phyloP scores from a whole-genome alignment of 2,888 invertebrate species.

The Leptopilina drosophilae region DNA sequence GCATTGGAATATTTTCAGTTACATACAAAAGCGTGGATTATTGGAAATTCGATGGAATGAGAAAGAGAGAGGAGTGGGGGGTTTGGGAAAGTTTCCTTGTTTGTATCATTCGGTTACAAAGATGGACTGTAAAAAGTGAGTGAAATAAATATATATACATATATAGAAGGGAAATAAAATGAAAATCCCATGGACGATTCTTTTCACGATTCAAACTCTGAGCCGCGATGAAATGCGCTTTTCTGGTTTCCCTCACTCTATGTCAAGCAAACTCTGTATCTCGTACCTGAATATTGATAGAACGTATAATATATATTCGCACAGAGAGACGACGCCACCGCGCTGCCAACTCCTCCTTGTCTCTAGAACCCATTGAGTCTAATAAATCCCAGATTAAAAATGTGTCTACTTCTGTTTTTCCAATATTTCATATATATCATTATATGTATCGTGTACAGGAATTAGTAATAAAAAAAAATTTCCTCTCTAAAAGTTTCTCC shows the following conservation, averaged over 20 bases:
- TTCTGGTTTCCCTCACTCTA: not conserved
- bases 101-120: conserved; percentile 5
- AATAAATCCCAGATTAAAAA: not conserved
- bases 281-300: conserved; percentile 2
- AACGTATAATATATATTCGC: not conserved
- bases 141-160: too few species aligned
- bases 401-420: not conserved
- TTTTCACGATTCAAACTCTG: conserved; percentile 31
- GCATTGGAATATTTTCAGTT: not conserved
- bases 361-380: not conserved
- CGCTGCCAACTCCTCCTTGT: not conserved
- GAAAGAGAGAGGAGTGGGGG: not conserved
- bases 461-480: not conserved
- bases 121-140: conserved; percentile 12
- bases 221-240: conserved; percentile 26
- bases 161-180: conserved; percentile 5
- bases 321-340: not conserved
- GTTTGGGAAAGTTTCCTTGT: conserved; percentile 4
- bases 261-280: not conserved
- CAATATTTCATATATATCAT: not conserved
- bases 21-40: conserved; percentile 16
- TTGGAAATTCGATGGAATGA: not conserved
- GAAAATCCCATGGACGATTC: conserved; percentile 24
- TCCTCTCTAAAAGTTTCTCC: not conserved
- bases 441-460: not conserved